These are phyloP conservation scores for Papilio aristodemus DNA, from an alignment of 1,140 invertebrate genomes.

Conservation along the genomic window DNA sequence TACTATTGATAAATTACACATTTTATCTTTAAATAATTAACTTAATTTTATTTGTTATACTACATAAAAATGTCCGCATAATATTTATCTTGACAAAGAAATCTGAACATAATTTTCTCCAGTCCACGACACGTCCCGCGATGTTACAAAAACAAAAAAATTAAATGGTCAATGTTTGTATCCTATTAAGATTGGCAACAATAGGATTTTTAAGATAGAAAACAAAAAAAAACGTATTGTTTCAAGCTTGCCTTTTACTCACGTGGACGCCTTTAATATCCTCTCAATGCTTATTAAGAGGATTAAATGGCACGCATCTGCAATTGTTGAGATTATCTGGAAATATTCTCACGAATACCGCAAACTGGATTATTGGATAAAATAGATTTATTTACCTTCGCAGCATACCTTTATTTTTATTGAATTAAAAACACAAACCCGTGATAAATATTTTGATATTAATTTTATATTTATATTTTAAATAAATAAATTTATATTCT, in stretches of 20 bases:
- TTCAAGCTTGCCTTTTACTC: slow-evolving; percentile 30
- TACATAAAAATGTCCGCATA: too few relatives aligned
- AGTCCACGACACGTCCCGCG: slow-evolving; percentile 57
- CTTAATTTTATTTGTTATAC: too few relatives aligned
- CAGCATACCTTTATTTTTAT: background rate
- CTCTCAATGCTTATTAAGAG: slow-evolving; percentile 58
- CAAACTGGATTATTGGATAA: slow-evolving; percentile 23
- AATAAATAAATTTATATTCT: too few relatives aligned
- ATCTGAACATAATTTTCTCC: slow-evolving; percentile 58
- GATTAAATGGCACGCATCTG: slow-evolving; percentile 59
- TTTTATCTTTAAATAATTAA: slow-evolving; percentile 25
- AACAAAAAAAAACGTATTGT: slow-evolving; percentile 37
- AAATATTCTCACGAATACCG: slow-evolving; percentile 58
- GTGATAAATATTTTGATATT: too few relatives aligned
- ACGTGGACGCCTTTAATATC: slow-evolving; percentile 39
- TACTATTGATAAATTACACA: background rate
- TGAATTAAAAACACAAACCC: too few relatives aligned
- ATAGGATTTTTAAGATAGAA: background rate
- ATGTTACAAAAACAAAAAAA: slow-evolving; percentile 42
- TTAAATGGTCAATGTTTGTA: background rate
- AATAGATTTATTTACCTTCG: slow-evolving; percentile 1
- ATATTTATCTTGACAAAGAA: too few relatives aligned
- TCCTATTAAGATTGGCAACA: slow-evolving; percentile 3
- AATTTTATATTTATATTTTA: too few relatives aligned
- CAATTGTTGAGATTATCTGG: slow-evolving; percentile 51